Conservation (phyloP, 2,113 vertebrate genomes). For the Anoura caudifer region DNA sequence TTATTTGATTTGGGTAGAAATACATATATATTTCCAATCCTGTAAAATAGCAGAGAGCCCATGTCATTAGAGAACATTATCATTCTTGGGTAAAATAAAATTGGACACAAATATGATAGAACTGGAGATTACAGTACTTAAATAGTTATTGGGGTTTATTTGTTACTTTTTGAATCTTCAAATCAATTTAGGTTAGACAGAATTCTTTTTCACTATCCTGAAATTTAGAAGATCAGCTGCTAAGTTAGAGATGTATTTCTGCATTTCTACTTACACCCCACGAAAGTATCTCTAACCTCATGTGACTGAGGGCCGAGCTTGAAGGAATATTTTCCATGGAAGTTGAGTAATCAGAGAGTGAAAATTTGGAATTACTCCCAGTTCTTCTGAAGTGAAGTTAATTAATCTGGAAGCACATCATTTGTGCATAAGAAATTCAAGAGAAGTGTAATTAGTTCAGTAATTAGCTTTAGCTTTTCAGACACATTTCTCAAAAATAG, state of each 20-base stretch:
- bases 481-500: slow-evolving; percentile 47
- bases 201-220: background rate
- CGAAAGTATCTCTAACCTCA: background rate
- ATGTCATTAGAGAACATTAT: background rate
- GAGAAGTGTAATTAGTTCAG: slow-evolving; percentile 53
- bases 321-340: background rate
- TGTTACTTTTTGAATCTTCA: background rate
- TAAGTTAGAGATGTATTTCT: slow-evolving; percentile 8
- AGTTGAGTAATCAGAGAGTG: slow-evolving; percentile 10
- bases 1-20: background rate
- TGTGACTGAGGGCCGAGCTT: background rate
- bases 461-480: slow-evolving; percentile 62
- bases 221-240: background rate
- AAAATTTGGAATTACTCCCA: slow-evolving; percentile 64
- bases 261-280: background rate
- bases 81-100: background rate
- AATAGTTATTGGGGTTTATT: background rate
- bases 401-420: slow-evolving; percentile 59
- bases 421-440: slow-evolving; percentile 58
- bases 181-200: background rate
- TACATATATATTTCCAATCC: background rate
- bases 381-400: slow-evolving; percentile 64
- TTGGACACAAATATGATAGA: background rate
- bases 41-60: background rate
- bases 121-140: background rate